Evolutionary conservation across 2,888 invertebrate genomes (phyloP).

Genomic region (Periphyllus acericola): DNA sequence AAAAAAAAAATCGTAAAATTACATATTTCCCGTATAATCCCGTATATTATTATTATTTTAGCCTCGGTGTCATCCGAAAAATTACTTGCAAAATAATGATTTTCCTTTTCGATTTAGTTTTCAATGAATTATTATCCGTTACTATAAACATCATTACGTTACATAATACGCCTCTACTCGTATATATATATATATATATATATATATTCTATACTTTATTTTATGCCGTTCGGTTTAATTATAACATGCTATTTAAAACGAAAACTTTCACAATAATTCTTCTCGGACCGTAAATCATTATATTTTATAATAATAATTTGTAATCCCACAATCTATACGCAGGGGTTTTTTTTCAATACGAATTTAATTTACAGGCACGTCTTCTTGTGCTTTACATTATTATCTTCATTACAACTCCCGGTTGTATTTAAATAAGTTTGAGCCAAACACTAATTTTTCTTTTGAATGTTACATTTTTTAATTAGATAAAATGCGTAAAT

Average conservation of each 20-base stretch:
- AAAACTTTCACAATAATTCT: conserved; percentile 40
- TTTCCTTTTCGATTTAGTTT: neutral
- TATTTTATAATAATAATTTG: neutral
- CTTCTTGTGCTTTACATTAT: neutral
- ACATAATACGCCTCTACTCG: neutral
- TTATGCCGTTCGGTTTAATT: neutral
- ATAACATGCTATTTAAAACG: neutral
- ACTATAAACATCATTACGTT: neutral
- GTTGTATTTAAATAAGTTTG: neutral
- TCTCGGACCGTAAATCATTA: conserved; percentile 27
- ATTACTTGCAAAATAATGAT: neutral
- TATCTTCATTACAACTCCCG: neutral
- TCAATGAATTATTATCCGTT: conserved; percentile 20
- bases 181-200: neutral
- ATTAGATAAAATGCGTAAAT: neutral
- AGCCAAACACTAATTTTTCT: neutral
- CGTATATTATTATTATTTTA: conserved; percentile 4
- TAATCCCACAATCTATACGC: neutral
- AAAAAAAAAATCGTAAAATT: neutral
- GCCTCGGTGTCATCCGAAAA: neutral
- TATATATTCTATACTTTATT: neutral
- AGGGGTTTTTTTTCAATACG: neutral
- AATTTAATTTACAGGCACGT: neutral
- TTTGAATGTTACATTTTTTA: neutral
- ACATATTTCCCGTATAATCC: neutral